Evolutionary conservation across 2,888 invertebrate genomes (phyloP).

Genomic region (Catocala nupta): DNA sequence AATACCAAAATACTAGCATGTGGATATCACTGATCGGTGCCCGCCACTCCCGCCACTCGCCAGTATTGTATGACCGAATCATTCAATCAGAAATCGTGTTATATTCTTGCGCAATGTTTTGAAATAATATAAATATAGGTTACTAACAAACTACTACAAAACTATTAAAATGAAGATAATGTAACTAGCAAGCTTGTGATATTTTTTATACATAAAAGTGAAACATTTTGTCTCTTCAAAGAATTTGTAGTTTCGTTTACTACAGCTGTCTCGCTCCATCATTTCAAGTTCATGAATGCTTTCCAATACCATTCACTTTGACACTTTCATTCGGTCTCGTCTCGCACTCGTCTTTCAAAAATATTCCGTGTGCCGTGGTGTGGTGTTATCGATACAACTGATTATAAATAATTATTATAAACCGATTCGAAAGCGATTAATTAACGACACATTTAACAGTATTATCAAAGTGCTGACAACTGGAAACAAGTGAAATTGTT

Average conservation of each 20-base stretch:
- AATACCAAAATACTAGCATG: too few relatives aligned
- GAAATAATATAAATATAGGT: too few relatives aligned
- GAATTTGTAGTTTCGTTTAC: slow-evolving; percentile 2
- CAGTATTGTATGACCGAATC: too few relatives aligned
- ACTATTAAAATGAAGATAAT: too few relatives aligned
- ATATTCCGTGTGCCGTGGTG: slow-evolving; percentile 34
- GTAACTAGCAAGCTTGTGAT: too few relatives aligned
- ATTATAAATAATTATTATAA: slow-evolving; percentile 33
- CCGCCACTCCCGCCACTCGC: too few relatives aligned
- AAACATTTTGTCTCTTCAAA: too few relatives aligned
- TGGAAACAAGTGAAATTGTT: slow-evolving; percentile 30
- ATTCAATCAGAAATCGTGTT: too few relatives aligned
- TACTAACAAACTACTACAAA: too few relatives aligned
- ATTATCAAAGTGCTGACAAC: slow-evolving; percentile 22
- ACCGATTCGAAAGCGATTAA: slow-evolving; percentile 39
- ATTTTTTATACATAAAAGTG: too few relatives aligned
- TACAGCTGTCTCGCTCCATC: slow-evolving; percentile 24
- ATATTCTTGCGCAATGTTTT: too few relatives aligned
- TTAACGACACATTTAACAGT: slow-evolving; percentile 22
- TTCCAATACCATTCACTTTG: slow-evolving; percentile 18
- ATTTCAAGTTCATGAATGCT: slow-evolving; percentile 27
- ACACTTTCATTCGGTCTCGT: slow-evolving; percentile 18
- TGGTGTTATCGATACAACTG: slow-evolving; percentile 47
- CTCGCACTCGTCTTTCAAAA: slow-evolving; percentile 39
- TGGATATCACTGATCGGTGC: too few relatives aligned